Evolutionary conservation across 2,888 invertebrate genomes (phyloP).

Genomic region (Rugalucina vietnamica): DNA sequence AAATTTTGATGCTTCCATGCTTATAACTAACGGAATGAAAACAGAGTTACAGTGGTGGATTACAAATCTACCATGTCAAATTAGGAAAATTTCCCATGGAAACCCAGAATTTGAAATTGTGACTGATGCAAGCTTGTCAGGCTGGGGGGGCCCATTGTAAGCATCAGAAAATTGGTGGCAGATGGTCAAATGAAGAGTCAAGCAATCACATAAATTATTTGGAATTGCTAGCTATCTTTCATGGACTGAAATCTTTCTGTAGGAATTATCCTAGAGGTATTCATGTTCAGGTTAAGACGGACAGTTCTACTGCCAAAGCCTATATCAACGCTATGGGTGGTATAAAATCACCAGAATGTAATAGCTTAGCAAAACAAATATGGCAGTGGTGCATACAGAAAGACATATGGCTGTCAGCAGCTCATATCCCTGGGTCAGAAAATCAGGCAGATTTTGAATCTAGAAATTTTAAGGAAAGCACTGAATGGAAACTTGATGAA

Average conservation of each 20-base stretch:
- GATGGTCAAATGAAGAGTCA: constrained; percentile 24
- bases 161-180: constrained; percentile 24
- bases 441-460: constrained; percentile 45
- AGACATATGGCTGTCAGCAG: constrained; percentile 43
- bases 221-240: constrained; percentile 27
- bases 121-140: constrained; percentile 29
- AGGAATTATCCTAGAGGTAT: neutral
- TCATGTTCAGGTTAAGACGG: neutral
- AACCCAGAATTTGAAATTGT: constrained; percentile 1
- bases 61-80: constrained; percentile 20
- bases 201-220: constrained; percentile 36
- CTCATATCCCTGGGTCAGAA: constrained; percentile 32
- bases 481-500: constrained; percentile 44
- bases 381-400: constrained; percentile 37
- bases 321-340: constrained; percentile 24
- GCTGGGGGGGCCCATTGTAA: constrained; percentile 41
- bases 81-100: constrained; percentile 13
- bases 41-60: constrained; percentile 39
- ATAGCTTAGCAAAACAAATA: neutral
- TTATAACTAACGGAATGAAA: no score
- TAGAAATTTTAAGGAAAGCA: constrained; percentile 30
- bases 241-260: constrained; percentile 38
- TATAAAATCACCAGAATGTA: constrained; percentile 18
- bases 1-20: no score
- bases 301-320: constrained; percentile 21